Percentiles rank a stretch among this genome's conserved stretches.
These are phyloP conservation scores for Hirtodrosophila histrioides DNA, from an alignment of 2,888 invertebrate genomes.

Conservation along the genomic window DNA sequence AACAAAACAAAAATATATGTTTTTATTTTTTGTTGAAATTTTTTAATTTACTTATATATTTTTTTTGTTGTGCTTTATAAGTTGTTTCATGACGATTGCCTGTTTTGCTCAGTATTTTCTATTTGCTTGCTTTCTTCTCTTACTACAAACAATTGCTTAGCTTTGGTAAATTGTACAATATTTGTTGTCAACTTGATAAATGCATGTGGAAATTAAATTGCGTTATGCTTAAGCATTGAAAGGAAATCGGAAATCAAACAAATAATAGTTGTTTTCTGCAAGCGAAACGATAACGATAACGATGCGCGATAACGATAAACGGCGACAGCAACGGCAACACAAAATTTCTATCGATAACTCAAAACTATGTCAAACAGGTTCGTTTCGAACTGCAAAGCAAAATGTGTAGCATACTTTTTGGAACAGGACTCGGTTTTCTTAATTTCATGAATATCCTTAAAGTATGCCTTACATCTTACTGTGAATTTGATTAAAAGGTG, in stretches of 20 bases:
- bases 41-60: constrained; percentile 30
- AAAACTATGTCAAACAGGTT: too few species aligned
- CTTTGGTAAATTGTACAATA: constrained; percentile 81
- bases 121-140: constrained; percentile 15
- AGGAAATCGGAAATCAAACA: constrained; percentile 44
- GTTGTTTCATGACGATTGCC: constrained; percentile 24
- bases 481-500: too few species aligned
- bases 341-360: constrained; percentile 16
- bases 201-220: constrained; percentile 41
- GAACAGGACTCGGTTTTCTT: too few species aligned
- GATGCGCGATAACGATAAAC: constrained; percentile 26
- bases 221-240: constrained; percentile 32
- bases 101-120: constrained; percentile 17
- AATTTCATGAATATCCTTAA: too few species aligned
- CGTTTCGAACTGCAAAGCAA: too few species aligned
- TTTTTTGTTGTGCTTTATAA: constrained; percentile 33
- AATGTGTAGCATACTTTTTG: too few species aligned
- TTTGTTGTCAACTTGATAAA: constrained; percentile 47
- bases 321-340: constrained; percentile 39
- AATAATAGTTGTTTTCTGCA: constrained; percentile 23
- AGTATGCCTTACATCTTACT: too few species aligned
- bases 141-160: constrained; percentile 65
- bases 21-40: constrained; percentile 12
- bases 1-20: constrained; percentile 64
- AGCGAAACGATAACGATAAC: constrained; percentile 51